Percentiles rank a stretch among this genome's conserved stretches.
Evolutionary conservation across 2,113 vertebrate genomes (phyloP).

Genomic region (Crotalus tigris): DNA sequence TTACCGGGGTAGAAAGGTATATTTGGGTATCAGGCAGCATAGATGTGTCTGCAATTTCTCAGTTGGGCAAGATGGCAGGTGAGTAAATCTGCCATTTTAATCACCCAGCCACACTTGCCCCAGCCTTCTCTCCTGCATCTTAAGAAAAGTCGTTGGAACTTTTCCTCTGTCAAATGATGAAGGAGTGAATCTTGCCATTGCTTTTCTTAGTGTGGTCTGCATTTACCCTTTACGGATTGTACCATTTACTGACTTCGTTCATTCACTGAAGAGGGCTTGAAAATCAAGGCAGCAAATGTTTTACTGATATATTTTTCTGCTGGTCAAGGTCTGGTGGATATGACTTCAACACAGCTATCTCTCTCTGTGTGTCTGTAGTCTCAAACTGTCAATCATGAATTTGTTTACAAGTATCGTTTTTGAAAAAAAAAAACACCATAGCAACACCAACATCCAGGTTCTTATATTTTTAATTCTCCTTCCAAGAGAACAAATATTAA

Average conservation of each 20-base stretch:
- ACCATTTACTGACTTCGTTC: neutral
- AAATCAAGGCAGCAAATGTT: neutral
- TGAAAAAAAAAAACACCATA: constrained; percentile 27
- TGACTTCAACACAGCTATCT: neutral
- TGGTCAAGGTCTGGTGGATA: neutral
- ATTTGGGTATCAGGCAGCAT: neutral
- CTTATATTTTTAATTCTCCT: constrained; percentile 1
- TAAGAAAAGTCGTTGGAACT: neutral
- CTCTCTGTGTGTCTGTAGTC: constrained; percentile 14
- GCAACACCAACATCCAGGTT: constrained; percentile 35
- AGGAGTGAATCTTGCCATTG: neutral
- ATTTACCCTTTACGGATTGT: neutral
- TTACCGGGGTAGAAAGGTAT: neutral
- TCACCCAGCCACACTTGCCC: neutral
- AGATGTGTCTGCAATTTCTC: neutral
- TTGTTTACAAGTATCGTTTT: constrained; percentile 39
- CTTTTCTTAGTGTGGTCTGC: neutral
- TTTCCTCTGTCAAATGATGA: neutral
- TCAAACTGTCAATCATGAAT: constrained; percentile 39
- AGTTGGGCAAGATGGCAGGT: neutral
- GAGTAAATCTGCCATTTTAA: neutral
- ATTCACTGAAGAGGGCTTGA: neutral
- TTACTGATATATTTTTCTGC: neutral
- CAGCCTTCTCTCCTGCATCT: neutral
- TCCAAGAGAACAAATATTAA: constrained; percentile 28